Evolutionary conservation across 2,888 invertebrate species (phyloP).

Genomic region (Scaptomyza flava): DNA sequence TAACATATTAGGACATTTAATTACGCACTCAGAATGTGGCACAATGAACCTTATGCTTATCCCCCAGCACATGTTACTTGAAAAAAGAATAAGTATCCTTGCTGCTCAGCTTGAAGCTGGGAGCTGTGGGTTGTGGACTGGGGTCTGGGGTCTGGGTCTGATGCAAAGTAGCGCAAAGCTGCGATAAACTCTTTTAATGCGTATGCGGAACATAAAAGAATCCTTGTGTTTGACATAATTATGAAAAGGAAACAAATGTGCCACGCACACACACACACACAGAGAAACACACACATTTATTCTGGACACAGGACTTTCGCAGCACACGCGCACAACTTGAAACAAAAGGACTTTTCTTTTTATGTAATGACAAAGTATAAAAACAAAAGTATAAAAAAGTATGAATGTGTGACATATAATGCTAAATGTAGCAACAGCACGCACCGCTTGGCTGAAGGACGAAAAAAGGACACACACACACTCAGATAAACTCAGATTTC

Average conservation of each 20-base stretch:
- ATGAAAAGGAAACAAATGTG: constrained; percentile 76
- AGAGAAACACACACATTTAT: constrained; percentile 11
- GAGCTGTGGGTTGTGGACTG: not conserved
- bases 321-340: constrained; percentile 56
- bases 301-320: constrained; percentile 49
- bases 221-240: constrained; percentile 81
- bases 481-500: constrained; percentile 24
- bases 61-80: constrained; percentile 11
- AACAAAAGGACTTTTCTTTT: constrained; percentile 76
- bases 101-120: constrained; percentile 12
- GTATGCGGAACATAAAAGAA: constrained; percentile 63
- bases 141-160: constrained; percentile 1
- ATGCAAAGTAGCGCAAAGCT: constrained; percentile 37
- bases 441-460: constrained; percentile 54
- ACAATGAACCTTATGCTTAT: constrained; percentile 29
- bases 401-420: constrained; percentile 67
- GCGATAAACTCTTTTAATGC: constrained; percentile 65
- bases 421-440: constrained; percentile 50
- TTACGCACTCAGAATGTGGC: constrained; percentile 15
- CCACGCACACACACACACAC: constrained; percentile 39
- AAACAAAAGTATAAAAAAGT: constrained; percentile 18
- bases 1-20: constrained; percentile 1
- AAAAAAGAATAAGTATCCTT: constrained; percentile 16
- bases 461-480: constrained; percentile 55
- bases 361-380: constrained; percentile 65